Base-by-base conservation (phyloP, 2,113 vertebrate genomes). In the Orientallactaga bullata region DNA sequence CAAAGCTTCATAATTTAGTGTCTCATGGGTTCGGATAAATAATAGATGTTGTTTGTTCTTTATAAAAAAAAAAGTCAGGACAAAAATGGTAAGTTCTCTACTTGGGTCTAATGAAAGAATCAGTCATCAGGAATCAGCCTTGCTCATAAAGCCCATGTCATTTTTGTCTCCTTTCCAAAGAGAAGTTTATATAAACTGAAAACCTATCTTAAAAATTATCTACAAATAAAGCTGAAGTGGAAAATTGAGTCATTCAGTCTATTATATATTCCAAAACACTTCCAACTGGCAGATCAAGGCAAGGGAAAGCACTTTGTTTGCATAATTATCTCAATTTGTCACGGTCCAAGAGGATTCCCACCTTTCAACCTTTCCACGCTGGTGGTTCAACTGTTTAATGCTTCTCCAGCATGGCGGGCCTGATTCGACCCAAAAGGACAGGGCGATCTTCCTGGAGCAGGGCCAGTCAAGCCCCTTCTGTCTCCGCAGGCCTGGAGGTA, bases 201-300 rank as follows among this genome's bases (percentile, higher is more conserved):
- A 93, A 74, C 71, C 63, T 72, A 47, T 79, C 93, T 93, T 93
- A 55, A 88, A 82, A 65, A 72, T 37, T 26, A 91, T 39, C 94
- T 91, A 24, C 88, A 76, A 72, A 66, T 65, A 80, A 95, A 82
- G 89, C 82, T 58, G 69, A 94, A 81, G 80, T 91, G 93, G 95
- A 86, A 91, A 96, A 89, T 76, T 61, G 92, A 76, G 71, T 30
- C 86, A 78, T 88, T 61, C 77, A 73, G 73, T 72, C 79, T 47
- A 82, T 94, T 85, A 85, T 26, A 30, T 85, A 78, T 85, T 93
- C 91, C 82, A 51, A 90, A 95, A 82, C 82, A 77, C 35, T 88
- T 32, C 39, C 63, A 58, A 32, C 35, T 5, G 3, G 55, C 1
- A n/a, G 21, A 21, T 20, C 68, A 11, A n/a, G 76, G 72, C 71